A percentile compares a stretch with the other conserved stretches of the same genome.
These are phyloP conservation scores for Azemiops feae DNA, from an alignment of 2,113 vertebrate species.

Conservation along the genomic window DNA sequence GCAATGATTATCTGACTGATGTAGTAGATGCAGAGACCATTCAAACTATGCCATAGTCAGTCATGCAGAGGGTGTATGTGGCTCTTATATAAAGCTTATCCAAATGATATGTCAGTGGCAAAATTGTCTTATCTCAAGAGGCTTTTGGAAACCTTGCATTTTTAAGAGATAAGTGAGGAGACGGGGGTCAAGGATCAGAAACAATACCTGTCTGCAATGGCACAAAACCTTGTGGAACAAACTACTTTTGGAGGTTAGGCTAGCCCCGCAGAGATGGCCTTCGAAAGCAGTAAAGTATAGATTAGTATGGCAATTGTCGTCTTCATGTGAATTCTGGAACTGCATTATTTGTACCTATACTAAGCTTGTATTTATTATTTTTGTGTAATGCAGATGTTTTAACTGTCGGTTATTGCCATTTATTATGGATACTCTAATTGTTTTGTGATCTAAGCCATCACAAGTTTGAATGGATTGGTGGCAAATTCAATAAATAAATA, in stretches of 20 bases:
- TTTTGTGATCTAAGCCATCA: not conserved
- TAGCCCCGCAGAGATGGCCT: not conserved
- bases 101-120: not conserved
- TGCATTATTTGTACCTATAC: not conserved
- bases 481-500: not conserved
- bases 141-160: not conserved
- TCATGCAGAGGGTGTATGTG: not conserved
- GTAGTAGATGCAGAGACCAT: not conserved
- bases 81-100: not conserved
- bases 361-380: not conserved
- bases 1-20: conserved; percentile 16
- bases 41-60: not conserved
- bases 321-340: not conserved
- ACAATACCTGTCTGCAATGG: not conserved
- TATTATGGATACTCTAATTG: not conserved
- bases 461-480: not conserved
- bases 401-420: not conserved
- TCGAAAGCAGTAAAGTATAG: not conserved
- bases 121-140: not conserved
- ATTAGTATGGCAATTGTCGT: not conserved
- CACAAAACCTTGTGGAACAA: not conserved
- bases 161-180: not conserved
- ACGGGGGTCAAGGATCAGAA: not conserved
- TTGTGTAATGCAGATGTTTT: not conserved
- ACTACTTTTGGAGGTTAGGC: not conserved